Percentiles rank a stretch among this genome's conserved stretches.
Evolutionary conservation across 64 coral and sea anemone species (phyloP).

Genomic region (Porites lutea): DNA sequence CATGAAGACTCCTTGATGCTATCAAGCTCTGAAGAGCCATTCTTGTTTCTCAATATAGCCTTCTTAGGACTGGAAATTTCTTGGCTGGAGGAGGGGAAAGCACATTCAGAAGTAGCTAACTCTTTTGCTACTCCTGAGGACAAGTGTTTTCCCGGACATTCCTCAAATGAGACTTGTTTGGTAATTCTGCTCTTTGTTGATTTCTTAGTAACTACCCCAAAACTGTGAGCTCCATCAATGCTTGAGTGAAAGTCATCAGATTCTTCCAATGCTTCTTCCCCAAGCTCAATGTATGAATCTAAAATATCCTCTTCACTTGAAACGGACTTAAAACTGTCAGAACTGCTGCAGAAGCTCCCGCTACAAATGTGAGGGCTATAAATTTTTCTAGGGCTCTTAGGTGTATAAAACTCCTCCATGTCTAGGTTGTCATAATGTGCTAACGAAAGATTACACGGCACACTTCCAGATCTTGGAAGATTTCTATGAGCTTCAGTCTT

Average conservation of each 20-base stretch:
- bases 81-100: background rate
- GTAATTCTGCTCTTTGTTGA: background rate
- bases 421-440: background rate
- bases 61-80: background rate
- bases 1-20: conserved; percentile 1
- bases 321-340: conserved; percentile 76
- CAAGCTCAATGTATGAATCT: conserved; percentile 66
- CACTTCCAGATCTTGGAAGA: conserved; percentile 50
- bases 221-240: background rate
- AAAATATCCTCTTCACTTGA: conserved; percentile 63
- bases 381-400: background rate
- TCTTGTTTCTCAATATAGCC: background rate
- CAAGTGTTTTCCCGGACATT: background rate
- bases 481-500: background rate
- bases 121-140: background rate
- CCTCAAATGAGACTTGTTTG: conserved; percentile 76
- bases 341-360: conserved; percentile 73
- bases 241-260: conserved; percentile 4
- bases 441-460: conserved; percentile 4
- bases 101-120: background rate
- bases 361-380: conserved; percentile 70
- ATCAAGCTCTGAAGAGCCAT: background rate
- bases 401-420: background rate
- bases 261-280: conserved; percentile 77
- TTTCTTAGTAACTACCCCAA: background rate